Base-by-base conservation (phyloP, 2,888 invertebrate genomes). In the Pemphredon lugubris region DNA sequence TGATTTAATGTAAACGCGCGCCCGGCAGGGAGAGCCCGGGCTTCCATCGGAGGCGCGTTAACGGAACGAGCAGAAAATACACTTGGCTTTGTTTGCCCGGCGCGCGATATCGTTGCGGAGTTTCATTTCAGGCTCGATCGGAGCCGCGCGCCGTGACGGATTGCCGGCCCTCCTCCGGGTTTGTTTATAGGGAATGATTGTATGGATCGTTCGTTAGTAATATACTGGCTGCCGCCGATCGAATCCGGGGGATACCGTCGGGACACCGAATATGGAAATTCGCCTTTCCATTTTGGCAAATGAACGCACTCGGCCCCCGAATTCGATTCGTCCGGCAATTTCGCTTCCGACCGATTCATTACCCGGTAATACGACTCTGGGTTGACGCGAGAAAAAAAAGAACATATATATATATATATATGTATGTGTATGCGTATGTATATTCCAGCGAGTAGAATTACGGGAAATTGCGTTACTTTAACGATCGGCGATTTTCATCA, bases 1-100 rank as follows among this genome's bases (percentile, higher is more conserved):
- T 78, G 75, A 79, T 79, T 79, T 75, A 76, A 80, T 73, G 75
- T 73, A 77, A 70, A 67, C 61, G 63, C 61, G 63, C 48, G 47
- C 50, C 4, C n/a, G 14, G 20, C 16, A 14, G 47, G 7, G 23
- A 23, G 37, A 44, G n/a, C n/a, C 13, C 40, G 37, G 21, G 32
- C 11, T 7, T 32, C 23, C 13, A 20, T 53, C 42, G 55, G 21
- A 44, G 44, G 21, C 20, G 18, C 16, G 30, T 26, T 21, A n/a
- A 7, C 16, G 26, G 55, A 23, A 45, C 39, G 58, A 57, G 47
- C 39, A 26, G 64, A 63, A 77, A 72, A 78, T 76, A 61, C 66
- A 66, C 67, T 55, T 39, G 65, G 50, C 58, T 77, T 72, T 77
- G 67, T 77, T 74, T 74, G 57, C 55, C 51, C 9, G n/a, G n/a